Base-by-base conservation (phyloP, 1,140 invertebrate species). In the Branchinecta lynchi region DNA sequence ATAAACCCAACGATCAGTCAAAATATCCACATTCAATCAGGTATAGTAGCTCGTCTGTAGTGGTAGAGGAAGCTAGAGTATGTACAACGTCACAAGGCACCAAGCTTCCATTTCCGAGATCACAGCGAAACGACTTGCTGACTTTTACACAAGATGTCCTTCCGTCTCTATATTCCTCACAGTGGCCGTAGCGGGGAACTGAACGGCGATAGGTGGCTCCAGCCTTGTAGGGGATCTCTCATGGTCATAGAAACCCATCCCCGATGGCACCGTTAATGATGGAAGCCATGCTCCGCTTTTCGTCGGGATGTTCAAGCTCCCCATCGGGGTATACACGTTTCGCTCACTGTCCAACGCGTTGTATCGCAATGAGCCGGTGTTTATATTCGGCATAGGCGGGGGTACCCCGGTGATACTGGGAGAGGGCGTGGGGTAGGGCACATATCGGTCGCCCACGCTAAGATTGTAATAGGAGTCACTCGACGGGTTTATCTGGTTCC, bases 141-240 rank as follows among this genome's bases (percentile, higher is more conserved):
- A 15, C 51, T 60, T 60, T 69, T 71, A 71, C 21, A 71, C 71
- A 45, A 71, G 66, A 69, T 71, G 71, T 71, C 71, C 71, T 68
- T 71, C 71, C n/a, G 60, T 71, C 45, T 71, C 71, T n/a, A 71
- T 45, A 8, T 68, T 68, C 44, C 71, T 45, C 66, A 71, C 66
- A 20, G 71, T 45, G 65, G 71, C 68, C 43, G 65, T 44, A 21
- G 68, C 60, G 7, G 71, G 65, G 43, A 45, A 68, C 43, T 68
- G 44, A 43, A 65, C 65, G 44, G 68, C 51, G 43, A 43, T 45
- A 44, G 68, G 46, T 51, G 67, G 45, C 43, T 71, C 68, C 43
- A 69, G 45, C 20, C 45, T 65, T 15, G 71, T 51, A 7, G 71
- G 71, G 21, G 60, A 65, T 17, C 66, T 66, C 44, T 65, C 21